A percentile compares a stretch with the other conserved stretches of the same genome.
These are phyloP conservation scores for Epinotia bilunana DNA, from an alignment of 2,888 invertebrate species.

Conservation along the genomic window DNA sequence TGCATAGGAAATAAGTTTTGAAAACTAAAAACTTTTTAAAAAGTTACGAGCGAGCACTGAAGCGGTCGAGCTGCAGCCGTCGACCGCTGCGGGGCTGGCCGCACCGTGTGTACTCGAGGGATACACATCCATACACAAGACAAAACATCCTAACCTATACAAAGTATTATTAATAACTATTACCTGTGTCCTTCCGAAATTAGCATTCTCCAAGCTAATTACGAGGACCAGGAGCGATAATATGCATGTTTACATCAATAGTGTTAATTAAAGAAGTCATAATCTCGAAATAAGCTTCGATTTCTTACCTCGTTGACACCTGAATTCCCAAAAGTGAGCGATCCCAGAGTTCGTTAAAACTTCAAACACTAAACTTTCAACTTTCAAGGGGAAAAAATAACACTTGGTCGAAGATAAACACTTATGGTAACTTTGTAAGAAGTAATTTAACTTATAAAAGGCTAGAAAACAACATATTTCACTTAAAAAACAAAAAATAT, in stretches of 20 bases:
- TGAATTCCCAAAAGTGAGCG: slow-evolving; percentile 74
- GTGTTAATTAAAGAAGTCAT: slow-evolving; percentile 71
- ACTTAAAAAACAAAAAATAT: slow-evolving; percentile 79
- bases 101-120: slow-evolving; percentile 47
- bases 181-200: slow-evolving; percentile 44
- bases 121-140: slow-evolving; percentile 59
- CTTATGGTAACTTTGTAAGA: slow-evolving; percentile 64
- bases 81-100: slow-evolving; percentile 8
- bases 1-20: slow-evolving; percentile 23
- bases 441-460: slow-evolving; percentile 75
- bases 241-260: slow-evolving; percentile 56
- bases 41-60: slow-evolving; percentile 27
- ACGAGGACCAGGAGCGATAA: slow-evolving; percentile 51
- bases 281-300: slow-evolving; percentile 73
- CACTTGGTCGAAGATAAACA: slow-evolving; percentile 65
- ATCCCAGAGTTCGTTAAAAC: slow-evolving; percentile 81
- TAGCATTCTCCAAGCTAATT: slow-evolving; percentile 50
- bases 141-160: slow-evolving; percentile 77
- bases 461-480: slow-evolving; percentile 74
- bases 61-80: not conserved
- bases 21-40: slow-evolving; percentile 33
- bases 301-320: slow-evolving; percentile 85
- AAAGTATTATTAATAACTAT: slow-evolving; percentile 77
- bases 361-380: slow-evolving; percentile 78
- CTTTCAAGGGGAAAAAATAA: slow-evolving; percentile 66